These are phyloP conservation scores for Cephonodes hylas DNA, from an alignment of 2,888 invertebrate genomes.

Conservation along the genomic window DNA sequence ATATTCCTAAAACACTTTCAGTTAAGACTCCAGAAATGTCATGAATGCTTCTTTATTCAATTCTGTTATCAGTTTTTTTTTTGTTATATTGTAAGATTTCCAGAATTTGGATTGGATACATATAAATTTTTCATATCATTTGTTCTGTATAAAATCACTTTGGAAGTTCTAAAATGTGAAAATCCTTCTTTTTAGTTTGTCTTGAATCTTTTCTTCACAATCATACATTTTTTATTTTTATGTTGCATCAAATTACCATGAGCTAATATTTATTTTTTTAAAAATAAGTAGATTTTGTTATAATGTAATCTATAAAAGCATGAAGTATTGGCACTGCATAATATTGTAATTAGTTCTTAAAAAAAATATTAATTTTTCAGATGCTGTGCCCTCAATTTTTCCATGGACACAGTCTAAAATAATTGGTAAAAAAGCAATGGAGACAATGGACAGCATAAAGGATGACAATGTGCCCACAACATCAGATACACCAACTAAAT, in stretches of 20 bases:
- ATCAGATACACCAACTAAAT: slow-evolving; percentile 16
- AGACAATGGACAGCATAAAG: slow-evolving; percentile 20
- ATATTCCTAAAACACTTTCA: background rate
- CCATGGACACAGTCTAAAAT: slow-evolving; percentile 73
- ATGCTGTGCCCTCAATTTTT: slow-evolving; percentile 87
- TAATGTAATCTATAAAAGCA: background rate
- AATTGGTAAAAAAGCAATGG: slow-evolving; percentile 33
- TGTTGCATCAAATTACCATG: background rate
- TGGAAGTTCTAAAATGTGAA: background rate
- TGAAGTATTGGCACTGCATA: background rate
- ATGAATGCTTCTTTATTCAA: background rate
- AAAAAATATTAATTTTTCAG: slow-evolving; percentile 51
- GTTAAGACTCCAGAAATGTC: background rate
- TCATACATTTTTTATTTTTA: background rate
- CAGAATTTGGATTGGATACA: background rate
- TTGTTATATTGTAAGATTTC: background rate
- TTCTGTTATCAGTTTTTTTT: background rate
- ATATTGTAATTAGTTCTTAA: slow-evolving; percentile 9
- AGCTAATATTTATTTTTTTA: background rate
- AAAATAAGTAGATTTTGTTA: background rate
- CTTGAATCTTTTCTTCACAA: background rate
- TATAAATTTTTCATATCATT: background rate
- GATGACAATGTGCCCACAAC: slow-evolving; percentile 16
- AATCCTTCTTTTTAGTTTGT: too few species aligned
- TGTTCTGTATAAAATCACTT: background rate